These are phyloP conservation scores for Anolis carolinensis DNA, from an alignment of 2,113 vertebrate species.

Conservation along the genomic window DNA sequence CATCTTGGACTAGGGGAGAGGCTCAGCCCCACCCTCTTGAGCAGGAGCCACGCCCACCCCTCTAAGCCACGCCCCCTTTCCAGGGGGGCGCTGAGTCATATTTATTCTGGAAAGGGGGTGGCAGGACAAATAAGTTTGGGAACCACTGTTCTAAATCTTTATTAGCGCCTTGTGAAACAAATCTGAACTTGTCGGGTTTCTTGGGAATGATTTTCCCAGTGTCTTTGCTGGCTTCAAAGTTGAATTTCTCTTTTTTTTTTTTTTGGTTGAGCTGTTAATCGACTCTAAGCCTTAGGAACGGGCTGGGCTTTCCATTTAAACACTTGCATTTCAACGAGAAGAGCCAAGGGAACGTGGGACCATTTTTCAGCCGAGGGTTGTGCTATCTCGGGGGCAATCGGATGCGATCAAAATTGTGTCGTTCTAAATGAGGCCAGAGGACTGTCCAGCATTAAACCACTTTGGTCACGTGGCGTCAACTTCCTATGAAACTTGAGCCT, in stretches of 20 bases:
- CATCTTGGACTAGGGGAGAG: too few relatives aligned
- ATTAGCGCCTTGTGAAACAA: constrained; percentile 7
- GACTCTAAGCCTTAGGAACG: neutral
- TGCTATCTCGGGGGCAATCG: neutral
- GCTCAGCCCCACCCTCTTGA: too few relatives aligned
- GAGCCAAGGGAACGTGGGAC: neutral
- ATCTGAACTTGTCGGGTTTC: constrained; percentile 4
- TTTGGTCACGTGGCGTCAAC: too few relatives aligned
- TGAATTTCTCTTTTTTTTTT: neutral
- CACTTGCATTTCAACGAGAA: neutral
- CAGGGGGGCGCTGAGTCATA: too few relatives aligned
- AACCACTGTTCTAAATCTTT: neutral
- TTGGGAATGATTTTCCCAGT: neutral
- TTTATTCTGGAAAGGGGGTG: too few relatives aligned
- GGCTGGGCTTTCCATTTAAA: neutral
- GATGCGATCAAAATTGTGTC: neutral
- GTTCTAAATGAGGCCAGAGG: neutral
- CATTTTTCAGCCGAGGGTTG: neutral
- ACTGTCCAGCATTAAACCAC: neutral
- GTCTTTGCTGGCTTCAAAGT: neutral
- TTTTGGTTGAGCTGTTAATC: neutral
- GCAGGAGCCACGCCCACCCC: too few relatives aligned
- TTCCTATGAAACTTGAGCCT: too few relatives aligned
- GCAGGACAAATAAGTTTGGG: too few relatives aligned
- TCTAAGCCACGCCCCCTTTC: too few relatives aligned